Percentiles rank a stretch among this genome's conserved stretches.
Conservation (phyloP, 2,888 invertebrate genomes). For the Eucriotettix oculatus region DNA sequence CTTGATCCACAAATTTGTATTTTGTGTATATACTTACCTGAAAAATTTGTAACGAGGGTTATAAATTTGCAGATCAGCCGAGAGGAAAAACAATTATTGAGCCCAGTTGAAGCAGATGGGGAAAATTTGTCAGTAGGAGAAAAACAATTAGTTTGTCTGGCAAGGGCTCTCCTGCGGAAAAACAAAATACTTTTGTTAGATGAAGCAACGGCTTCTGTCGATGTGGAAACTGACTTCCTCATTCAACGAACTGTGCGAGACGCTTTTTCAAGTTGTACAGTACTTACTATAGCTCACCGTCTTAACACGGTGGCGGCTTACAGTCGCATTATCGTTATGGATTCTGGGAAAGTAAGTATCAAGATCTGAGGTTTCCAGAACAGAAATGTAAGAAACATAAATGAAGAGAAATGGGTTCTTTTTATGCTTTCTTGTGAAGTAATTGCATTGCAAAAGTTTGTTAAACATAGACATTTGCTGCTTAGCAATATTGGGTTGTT, state of each 20-base stretch:
- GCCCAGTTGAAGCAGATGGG: conserved; percentile 15
- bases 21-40: too few relatives aligned
- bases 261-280: conserved; percentile 28
- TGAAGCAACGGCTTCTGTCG: conserved; percentile 36
- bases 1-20: too few relatives aligned
- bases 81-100: conserved; percentile 15
- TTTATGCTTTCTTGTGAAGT: not conserved
- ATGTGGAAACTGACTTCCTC: conserved; percentile 31
- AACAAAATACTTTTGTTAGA: conserved; percentile 30
- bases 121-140: conserved; percentile 21
- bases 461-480: too few relatives aligned
- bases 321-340: conserved; percentile 20
- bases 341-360: conserved; percentile 17
- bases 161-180: conserved; percentile 20
- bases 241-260: conserved; percentile 31
- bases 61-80: conserved; percentile 14
- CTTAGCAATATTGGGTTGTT: too few relatives aligned
- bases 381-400: too few relatives aligned
- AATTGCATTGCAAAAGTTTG: too few relatives aligned
- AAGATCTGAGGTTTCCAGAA: too few relatives aligned
- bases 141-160: conserved; percentile 21
- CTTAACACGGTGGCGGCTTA: conserved; percentile 31
- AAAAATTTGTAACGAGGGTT: too few relatives aligned
- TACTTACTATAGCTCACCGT: conserved; percentile 33
- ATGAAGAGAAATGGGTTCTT: not conserved